Conservation (phyloP, 1,140 invertebrate species). For the Achatina immaculata region DNA sequence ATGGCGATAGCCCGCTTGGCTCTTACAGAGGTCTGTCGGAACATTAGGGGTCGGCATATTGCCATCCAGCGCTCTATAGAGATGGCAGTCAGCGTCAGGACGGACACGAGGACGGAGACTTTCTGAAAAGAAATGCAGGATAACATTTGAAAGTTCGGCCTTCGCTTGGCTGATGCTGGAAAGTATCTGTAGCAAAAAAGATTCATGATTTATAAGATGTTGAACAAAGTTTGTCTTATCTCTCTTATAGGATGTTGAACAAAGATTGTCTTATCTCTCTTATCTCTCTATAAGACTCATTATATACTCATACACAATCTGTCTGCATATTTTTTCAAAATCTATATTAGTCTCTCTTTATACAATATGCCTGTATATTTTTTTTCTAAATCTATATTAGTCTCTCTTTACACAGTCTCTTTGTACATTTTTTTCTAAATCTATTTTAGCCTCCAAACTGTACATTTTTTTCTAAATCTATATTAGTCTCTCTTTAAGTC, state of each 20-base stretch:
- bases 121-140: slow-evolving; percentile 75
- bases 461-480: too few species aligned
- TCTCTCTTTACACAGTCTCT: too few species aligned
- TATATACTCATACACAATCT: background rate
- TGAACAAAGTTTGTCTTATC: background rate
- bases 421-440: too few species aligned
- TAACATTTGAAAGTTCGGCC: background rate
- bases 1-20: slow-evolving; percentile 78
- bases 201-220: background rate
- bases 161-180: background rate
- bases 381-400: too few species aligned
- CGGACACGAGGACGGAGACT: slow-evolving; percentile 89
- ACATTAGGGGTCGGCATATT: slow-evolving; percentile 89
- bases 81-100: slow-evolving; percentile 90
- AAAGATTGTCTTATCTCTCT: background rate
- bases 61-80: slow-evolving; percentile 93
- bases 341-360: too few species aligned
- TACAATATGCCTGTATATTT: too few species aligned
- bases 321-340: too few species aligned
- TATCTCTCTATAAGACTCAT: background rate
- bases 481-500: too few species aligned
- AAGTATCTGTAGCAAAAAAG: background rate
- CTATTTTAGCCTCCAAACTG: too few species aligned
- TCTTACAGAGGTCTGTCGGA: slow-evolving; percentile 80
- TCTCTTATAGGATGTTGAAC: background rate